Percentiles rank a stretch among this genome's conserved stretches.
phyloP scores from a whole-genome alignment of 2,113 vertebrate species.

The Pica pica region DNA sequence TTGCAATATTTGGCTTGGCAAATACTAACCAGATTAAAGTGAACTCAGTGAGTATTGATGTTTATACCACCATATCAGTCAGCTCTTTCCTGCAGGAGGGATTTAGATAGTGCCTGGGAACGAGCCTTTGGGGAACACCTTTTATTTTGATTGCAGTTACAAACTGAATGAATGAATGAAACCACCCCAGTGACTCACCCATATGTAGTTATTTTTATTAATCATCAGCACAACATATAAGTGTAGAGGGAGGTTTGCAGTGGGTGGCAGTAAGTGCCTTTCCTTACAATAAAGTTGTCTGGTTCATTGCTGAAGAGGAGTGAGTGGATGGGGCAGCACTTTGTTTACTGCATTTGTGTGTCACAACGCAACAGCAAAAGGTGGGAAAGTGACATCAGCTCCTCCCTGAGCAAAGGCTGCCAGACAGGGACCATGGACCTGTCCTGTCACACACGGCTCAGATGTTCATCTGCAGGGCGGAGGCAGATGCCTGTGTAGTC shows the following conservation, averaged over 20 bases:
- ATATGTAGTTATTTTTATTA: background rate
- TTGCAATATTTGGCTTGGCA: background rate
- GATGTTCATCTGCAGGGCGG: background rate
- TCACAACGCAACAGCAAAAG: background rate
- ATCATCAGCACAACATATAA: background rate
- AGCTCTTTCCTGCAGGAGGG: background rate
- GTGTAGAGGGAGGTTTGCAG: background rate
- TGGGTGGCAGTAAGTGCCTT: background rate
- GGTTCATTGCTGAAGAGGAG: background rate
- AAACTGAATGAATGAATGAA: background rate
- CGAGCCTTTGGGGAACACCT: background rate
- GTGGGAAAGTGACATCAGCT: background rate
- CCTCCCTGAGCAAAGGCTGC: background rate
- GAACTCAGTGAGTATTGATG: background rate
- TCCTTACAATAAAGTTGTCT: background rate
- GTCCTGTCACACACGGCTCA: background rate
- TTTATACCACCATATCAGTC: background rate
- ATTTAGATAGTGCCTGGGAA: background rate
- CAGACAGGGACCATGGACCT: rapidly evolving
- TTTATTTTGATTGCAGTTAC: background rate
- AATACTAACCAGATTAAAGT: background rate
- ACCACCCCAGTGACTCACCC: background rate
- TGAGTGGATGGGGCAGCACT: background rate
- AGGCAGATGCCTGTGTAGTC: background rate
- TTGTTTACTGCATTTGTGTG: rapidly evolving